Percentiles rank a stretch among this genome's conserved stretches.
Conservation (phyloP, 2,113 vertebrate genomes). For the Chunga burmeisteri region DNA sequence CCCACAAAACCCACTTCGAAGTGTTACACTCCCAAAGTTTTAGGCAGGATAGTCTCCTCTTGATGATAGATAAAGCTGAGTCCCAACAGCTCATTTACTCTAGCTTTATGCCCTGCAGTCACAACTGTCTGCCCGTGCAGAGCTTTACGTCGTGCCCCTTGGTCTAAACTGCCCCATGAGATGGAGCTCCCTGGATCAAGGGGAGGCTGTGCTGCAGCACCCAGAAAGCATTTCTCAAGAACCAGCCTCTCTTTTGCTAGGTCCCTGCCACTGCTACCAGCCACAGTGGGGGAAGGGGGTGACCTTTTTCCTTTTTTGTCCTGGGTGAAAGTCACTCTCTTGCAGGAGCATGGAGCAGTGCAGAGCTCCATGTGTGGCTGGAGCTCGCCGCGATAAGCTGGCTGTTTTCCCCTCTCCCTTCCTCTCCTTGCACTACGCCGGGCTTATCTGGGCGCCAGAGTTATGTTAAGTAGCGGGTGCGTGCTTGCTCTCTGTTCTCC, state of each 20-base stretch:
- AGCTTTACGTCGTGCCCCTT: neutral
- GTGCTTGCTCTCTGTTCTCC: slow-evolving; percentile 68
- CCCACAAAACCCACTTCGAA: neutral
- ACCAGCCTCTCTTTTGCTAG: neutral
- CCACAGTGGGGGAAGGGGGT: neutral
- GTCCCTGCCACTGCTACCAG: neutral
- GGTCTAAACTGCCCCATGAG: neutral
- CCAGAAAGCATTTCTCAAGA: neutral
- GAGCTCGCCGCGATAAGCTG: neutral
- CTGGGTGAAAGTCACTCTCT: neutral
- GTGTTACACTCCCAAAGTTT: neutral
- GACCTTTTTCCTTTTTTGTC: slow-evolving; percentile 5
- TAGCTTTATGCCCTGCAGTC: neutral
- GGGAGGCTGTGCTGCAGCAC: neutral
- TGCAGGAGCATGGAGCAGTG: fast-evolving
- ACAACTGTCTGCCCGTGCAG: neutral
- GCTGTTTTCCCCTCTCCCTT: neutral
- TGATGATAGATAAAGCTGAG: neutral
- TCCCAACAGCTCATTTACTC: neutral
- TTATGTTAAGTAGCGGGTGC: slow-evolving; percentile 90
- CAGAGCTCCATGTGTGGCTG: neutral
- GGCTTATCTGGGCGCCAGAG: slow-evolving; percentile 76
- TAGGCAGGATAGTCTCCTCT: neutral
- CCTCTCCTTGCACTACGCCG: neutral
- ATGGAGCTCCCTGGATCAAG: neutral